Conservation (phyloP, 2,888 invertebrate genomes). For the Alloplasta piceator region DNA sequence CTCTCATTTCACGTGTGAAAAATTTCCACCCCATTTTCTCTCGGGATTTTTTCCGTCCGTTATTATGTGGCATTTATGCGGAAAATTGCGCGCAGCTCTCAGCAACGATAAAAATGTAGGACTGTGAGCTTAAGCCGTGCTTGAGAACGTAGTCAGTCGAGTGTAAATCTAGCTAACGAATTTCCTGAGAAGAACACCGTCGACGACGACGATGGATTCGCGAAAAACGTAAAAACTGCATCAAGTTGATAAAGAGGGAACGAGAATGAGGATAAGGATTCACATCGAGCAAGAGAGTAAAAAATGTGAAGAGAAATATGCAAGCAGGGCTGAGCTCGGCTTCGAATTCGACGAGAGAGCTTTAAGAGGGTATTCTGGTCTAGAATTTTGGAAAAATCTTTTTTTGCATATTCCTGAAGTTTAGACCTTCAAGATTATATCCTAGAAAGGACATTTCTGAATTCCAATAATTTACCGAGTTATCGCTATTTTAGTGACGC, state of each 20-base stretch:
- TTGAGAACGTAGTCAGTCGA: constrained; percentile 43
- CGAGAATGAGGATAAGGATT: constrained; percentile 11
- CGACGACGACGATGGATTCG: neutral
- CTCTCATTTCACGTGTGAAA: neutral
- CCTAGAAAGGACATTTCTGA: too few relatives aligned
- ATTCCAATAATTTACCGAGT: too few relatives aligned
- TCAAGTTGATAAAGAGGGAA: neutral
- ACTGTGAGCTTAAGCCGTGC: constrained; percentile 36
- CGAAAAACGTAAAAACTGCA: neutral
- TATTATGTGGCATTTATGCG: constrained; percentile 2
- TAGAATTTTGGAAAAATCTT: too few relatives aligned
- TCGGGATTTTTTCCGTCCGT: too few relatives aligned
- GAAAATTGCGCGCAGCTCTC: neutral
- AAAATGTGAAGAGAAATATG: constrained; percentile 11
- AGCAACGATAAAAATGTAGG: neutral
- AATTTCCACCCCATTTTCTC: neutral
- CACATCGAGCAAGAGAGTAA: constrained; percentile 14
- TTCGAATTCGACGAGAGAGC: constrained; percentile 38
- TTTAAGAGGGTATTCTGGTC: constrained; percentile 5
- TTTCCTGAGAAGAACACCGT: constrained; percentile 36
- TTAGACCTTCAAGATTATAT: too few relatives aligned
- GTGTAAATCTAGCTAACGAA: constrained; percentile 38
- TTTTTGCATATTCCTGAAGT: too few relatives aligned
- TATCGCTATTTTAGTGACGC: too few relatives aligned
- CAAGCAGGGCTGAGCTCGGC: constrained; percentile 2